Base-by-base conservation (phyloP, 2,888 invertebrate species). In the Empis livida region DNA sequence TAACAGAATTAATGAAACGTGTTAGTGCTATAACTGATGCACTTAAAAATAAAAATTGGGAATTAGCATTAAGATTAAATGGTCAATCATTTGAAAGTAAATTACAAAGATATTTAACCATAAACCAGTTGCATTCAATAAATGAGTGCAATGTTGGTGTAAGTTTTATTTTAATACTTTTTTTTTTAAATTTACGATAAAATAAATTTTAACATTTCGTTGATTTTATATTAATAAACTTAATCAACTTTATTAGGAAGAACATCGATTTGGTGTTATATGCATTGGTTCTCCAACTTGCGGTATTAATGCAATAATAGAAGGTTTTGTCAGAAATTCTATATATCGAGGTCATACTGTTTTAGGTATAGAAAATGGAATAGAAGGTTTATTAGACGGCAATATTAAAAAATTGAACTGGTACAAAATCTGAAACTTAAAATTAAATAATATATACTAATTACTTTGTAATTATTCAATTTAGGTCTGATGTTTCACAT, bases 231-330 rank as follows among this genome's bases (percentile, higher is more conserved):
- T 20, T 5, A 5, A 20, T 20, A 20, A 5, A 20, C 5, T 20
- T 20, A 5, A 20, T 20, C 5, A n/a, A n/a, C 5, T 20, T 5
- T 20, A 20, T 20, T 20, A 88, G 84, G 80, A 80, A 70, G 85
- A 86, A 11, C 84, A 80, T 59, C 89, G 83, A 38, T 70, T 96
- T 53, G 97, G 83, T 17, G 86, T 99, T 40, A 88, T 99, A 84
- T 95, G 96, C 68, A 86, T 97, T 54, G 99, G 99, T 51, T 96
- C 99, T 17, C 99, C 99, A 0, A 93, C 96, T 42, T 97, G 99
- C 70, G 99, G 99, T 49, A 97, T 99, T 94, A 99, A 99, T 71
- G 95, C 99, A 5, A 94, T 95, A 1, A 94, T 97, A 43, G 84
- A 97, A 44, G 93, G 96, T 6, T 97, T 97, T 68, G 96, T 97